Evolutionary conservation across 1,140 invertebrate genomes (phyloP).

Genomic region (Sarcophaga bullata): DNA sequence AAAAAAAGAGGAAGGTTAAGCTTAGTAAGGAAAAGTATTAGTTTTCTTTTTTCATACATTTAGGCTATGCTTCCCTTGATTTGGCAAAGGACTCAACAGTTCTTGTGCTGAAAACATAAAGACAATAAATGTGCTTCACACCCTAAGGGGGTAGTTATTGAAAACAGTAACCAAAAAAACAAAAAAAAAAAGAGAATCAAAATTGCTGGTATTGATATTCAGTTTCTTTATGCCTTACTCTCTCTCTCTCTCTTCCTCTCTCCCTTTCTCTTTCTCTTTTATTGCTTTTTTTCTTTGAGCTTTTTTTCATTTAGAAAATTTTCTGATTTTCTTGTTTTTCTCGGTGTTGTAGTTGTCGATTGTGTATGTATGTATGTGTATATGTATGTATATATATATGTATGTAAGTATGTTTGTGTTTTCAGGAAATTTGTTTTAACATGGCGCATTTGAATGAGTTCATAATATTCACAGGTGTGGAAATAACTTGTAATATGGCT

Average conservation of each 20-base stretch:
- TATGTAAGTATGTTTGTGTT: no score
- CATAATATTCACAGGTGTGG: slow-evolving; percentile 12
- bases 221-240: not conserved
- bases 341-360: no score
- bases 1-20: not conserved
- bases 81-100: not conserved
- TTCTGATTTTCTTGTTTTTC: no score
- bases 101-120: not conserved
- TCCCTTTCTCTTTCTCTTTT: no score
- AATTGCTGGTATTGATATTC: not conserved
- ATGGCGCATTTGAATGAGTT: slow-evolving; percentile 15
- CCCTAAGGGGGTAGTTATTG: not conserved
- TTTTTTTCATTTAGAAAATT: no score
- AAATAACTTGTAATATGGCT: slow-evolving; percentile 16
- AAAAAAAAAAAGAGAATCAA: not conserved
- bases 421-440: no score
- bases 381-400: no score
- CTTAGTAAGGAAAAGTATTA: no score
- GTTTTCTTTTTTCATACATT: not conserved
- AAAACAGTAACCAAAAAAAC: not conserved
- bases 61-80: not conserved
- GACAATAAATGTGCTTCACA: slow-evolving; percentile 8
- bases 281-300: no score
- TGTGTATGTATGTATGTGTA: no score
- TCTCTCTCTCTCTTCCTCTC: no score